phyloP scores from a whole-genome alignment of 2,888 invertebrate species.

The Stenodera caucasica region DNA sequence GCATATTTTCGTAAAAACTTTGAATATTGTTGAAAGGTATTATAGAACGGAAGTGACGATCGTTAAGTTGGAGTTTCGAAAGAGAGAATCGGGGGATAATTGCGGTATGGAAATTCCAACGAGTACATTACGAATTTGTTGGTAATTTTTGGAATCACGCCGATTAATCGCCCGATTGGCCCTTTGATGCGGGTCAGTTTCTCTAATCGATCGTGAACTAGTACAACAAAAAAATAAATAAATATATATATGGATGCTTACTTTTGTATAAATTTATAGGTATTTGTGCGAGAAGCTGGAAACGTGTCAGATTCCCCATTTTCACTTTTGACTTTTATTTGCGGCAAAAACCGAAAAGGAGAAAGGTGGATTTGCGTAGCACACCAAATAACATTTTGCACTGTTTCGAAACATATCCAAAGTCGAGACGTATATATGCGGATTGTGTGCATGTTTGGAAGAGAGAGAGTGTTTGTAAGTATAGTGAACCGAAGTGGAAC shows the following conservation, averaged over 20 bases:
- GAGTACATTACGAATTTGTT: no score
- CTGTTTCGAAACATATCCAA: conserved; percentile 28
- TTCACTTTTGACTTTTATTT: conserved; percentile 7
- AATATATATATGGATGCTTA: background rate
- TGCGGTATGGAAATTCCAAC: background rate
- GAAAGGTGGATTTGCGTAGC: conserved; percentile 14
- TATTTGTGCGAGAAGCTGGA: background rate
- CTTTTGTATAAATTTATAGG: background rate
- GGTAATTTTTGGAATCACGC: no score
- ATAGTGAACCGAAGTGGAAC: conserved; percentile 51
- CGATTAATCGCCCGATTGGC: background rate
- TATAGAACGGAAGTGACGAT: background rate
- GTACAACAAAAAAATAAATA: background rate
- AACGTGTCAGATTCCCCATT: conserved; percentile 1
- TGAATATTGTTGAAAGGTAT: background rate
- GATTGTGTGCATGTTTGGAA: background rate
- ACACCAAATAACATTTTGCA: conserved; percentile 32
- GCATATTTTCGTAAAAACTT: background rate
- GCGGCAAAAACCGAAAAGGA: background rate
- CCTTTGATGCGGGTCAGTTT: conserved; percentile 5
- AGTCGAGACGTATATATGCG: no score
- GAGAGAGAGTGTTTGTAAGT: conserved; percentile 37
- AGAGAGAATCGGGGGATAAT: background rate
- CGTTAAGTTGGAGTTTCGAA: background rate
- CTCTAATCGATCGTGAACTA: background rate